Evolutionary conservation across 2,113 vertebrate species (phyloP).

Genomic region (Helogale parvula): DNA sequence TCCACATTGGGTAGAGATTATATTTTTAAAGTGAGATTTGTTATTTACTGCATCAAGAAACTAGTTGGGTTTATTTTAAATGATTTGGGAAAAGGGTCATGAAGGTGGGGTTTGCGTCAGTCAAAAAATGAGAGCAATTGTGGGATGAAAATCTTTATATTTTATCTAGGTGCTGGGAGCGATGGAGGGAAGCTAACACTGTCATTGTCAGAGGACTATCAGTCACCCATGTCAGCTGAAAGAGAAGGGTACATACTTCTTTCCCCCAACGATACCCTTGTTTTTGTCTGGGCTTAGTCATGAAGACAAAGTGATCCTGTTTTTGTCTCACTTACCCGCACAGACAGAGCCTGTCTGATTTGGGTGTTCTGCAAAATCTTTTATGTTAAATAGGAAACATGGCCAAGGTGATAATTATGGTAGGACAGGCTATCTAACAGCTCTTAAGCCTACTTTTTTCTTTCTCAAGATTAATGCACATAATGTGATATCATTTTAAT

Average conservation of each 20-base stretch:
- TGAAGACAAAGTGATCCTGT: not conserved
- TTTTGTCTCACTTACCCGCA: not conserved
- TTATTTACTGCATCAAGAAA: not conserved
- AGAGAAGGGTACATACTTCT: not conserved
- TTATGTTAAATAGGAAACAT: not conserved
- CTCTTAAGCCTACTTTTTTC: not conserved
- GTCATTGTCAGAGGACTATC: not conserved
- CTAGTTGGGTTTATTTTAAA: not conserved
- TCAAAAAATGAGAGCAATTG: not conserved
- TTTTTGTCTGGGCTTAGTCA: not conserved
- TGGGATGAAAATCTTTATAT: not conserved
- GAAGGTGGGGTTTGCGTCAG: not conserved
- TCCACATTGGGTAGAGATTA: not conserved
- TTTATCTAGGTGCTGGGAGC: not conserved
- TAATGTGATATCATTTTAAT: not conserved
- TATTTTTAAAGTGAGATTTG: not conserved
- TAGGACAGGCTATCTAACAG: not conserved
- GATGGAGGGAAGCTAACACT: not conserved
- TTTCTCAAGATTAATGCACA: not conserved
- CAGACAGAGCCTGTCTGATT: not conserved
- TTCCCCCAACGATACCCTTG: not conserved
- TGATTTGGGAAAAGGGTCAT: not conserved
- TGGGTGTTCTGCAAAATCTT: not conserved
- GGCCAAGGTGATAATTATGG: not conserved
- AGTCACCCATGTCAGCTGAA: not conserved